These are phyloP conservation scores for Fukomys damarensis DNA, from an alignment of 2,113 vertebrate genomes.

Conservation along the genomic window DNA sequence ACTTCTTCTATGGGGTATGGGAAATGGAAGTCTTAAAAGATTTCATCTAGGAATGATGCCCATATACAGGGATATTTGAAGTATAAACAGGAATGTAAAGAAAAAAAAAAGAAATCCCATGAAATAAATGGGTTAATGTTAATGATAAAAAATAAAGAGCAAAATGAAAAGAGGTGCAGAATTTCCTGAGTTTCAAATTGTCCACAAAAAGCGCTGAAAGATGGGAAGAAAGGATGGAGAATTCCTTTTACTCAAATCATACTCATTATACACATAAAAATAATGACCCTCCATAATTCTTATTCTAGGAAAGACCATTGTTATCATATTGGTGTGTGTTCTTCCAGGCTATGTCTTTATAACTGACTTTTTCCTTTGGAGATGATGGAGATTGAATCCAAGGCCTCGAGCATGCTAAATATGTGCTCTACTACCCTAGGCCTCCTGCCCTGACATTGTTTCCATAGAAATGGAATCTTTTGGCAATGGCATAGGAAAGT, in stretches of 20 bases:
- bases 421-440: background rate
- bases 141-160: background rate
- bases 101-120: background rate
- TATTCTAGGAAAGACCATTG: background rate
- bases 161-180: slow-evolving; percentile 11
- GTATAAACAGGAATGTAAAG: background rate
- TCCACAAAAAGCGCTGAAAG: background rate
- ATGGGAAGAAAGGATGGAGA: background rate
- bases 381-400: background rate
- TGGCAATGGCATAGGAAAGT: background rate
- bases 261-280: slow-evolving; percentile 3
- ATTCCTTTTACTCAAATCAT: slow-evolving; percentile 42
- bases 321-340: background rate
- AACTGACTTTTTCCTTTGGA: background rate
- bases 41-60: background rate
- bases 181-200: slow-evolving; percentile 52
- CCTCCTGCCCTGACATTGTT: background rate
- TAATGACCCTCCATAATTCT: background rate
- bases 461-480: background rate
- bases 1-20: background rate
- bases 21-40: background rate
- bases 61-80: background rate
- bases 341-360: background rate
- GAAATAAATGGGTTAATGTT: background rate
- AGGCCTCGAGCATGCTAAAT: background rate